These are phyloP conservation scores for Crotalus adamanteus DNA, from an alignment of 2,797 vertebrate genomes.

Conservation along the genomic window DNA sequence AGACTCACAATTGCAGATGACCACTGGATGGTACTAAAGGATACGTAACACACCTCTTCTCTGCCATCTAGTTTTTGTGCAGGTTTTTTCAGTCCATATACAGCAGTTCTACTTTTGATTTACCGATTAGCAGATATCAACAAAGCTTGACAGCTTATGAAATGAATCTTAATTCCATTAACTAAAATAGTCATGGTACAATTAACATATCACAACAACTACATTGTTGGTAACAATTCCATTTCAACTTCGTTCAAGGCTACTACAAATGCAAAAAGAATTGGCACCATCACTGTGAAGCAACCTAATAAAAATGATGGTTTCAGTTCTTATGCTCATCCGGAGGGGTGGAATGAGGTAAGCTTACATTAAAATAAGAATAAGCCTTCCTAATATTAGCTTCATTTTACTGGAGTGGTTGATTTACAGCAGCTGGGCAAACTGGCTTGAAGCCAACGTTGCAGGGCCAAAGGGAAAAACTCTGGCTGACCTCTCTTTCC, in stretches of 20 bases:
- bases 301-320: background rate
- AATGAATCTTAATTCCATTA: background rate
- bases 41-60: background rate
- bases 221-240: background rate
- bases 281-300: background rate
- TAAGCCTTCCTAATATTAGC: background rate
- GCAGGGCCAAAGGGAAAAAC: background rate
- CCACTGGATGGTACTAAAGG: background rate
- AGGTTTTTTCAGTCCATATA: background rate
- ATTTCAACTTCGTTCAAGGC: background rate
- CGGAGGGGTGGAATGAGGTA: background rate
- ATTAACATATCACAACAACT: background rate
- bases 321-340: background rate
- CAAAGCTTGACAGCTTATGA: background rate
- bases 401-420: slow-evolving; percentile 2
- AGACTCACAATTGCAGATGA: background rate
- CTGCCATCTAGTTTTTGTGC: background rate
- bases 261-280: background rate
- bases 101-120: background rate
- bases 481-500: background rate
- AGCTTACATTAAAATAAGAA: background rate
- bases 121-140: background rate
- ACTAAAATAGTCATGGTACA: background rate
- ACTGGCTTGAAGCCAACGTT: background rate
- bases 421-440: background rate